Base-by-base conservation (phyloP, 1,140 invertebrate species). In the Drosophila lini region DNA sequence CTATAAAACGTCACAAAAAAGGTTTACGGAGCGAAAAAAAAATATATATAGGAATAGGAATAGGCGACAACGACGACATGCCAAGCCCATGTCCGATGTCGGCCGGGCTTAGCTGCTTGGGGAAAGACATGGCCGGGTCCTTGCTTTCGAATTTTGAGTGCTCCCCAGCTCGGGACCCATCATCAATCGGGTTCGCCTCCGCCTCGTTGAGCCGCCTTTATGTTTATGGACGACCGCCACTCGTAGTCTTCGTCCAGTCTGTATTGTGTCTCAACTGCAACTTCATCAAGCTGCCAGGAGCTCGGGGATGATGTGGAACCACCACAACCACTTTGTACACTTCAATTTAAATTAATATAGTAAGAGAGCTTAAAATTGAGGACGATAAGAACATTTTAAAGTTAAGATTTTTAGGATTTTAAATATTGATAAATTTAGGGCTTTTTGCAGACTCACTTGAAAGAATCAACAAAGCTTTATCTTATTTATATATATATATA, bases 201-300 rank as follows among this genome's bases (percentile, higher is more conserved):
- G 78, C 59, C 67, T 69, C 64, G 78, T 73, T 76, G 76, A 71
- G 79, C 79, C 76, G 63, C 80, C 77, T 89, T 89, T 88, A 88
- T 88, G 80, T 77, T 88, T 88, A 89, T 88, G 84, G 75, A 68
- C 59, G 74, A 81, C 50, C 58, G 22, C 9, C 31, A 44, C 41
- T 55, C 40, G 28, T 60, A 40, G 61, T 68, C 50, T 60, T 73
- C 38, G 16, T 19, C 48, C 64, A 40, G 79, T 80, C 57, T 74
- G 76, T 88, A 88, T 88, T 86, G 83, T 86, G 80, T 80, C 77
- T 64, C 80, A 74, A 79, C 68, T 80, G 83, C 73, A 86, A 88
- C 80, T 88, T 83, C 83, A 88, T 88, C 83, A 88, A 85, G 65
- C 47, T 19, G 40, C 44, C 67, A 28, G 32, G 9, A 47, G 32